A percentile compares a stretch with the other conserved stretches of the same genome.
These are phyloP conservation scores for Andrena marginata DNA, from an alignment of 2,888 invertebrate genomes.

Conservation along the genomic window DNA sequence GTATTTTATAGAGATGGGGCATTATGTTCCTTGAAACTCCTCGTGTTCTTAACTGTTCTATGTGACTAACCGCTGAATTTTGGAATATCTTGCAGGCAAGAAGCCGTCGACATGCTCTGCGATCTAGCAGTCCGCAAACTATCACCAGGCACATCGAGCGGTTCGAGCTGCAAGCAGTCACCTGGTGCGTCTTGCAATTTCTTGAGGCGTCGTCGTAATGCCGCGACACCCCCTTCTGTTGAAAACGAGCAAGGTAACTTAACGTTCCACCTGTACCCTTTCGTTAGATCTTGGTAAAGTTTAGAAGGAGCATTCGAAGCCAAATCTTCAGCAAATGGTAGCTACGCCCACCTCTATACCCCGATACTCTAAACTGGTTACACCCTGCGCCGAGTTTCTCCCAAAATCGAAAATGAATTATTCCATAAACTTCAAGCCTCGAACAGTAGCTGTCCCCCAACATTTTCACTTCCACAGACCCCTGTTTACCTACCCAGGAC, in stretches of 20 bases:
- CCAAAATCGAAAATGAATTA: too few relatives aligned
- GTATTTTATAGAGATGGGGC: too few relatives aligned
- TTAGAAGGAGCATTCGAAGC: neutral
- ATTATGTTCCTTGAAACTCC: too few relatives aligned
- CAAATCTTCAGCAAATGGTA: neutral
- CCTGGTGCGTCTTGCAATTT: constrained; percentile 87
- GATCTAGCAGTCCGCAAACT: constrained; percentile 92
- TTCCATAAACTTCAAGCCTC: too few relatives aligned
- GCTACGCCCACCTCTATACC: too few relatives aligned
- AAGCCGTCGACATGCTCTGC: constrained; percentile 94
- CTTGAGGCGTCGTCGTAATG: constrained; percentile 87
- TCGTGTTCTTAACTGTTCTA: too few relatives aligned
- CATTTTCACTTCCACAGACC: too few relatives aligned
- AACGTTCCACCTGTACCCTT: neutral
- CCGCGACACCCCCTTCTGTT: constrained; percentile 85
- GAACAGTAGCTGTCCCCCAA: too few relatives aligned
- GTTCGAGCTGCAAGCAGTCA: constrained; percentile 83
- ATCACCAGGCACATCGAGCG: constrained; percentile 87
- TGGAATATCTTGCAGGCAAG: constrained; percentile 87
- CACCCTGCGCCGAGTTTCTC: too few relatives aligned
- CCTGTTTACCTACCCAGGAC: too few relatives aligned
- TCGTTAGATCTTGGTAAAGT: neutral
- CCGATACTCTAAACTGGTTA: too few relatives aligned
- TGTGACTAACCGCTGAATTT: neutral
- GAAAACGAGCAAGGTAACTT: constrained; percentile 79